Evolutionary conservation across 2,797 vertebrate species (phyloP).

Genomic region (Sebastes matsubarae): DNA sequence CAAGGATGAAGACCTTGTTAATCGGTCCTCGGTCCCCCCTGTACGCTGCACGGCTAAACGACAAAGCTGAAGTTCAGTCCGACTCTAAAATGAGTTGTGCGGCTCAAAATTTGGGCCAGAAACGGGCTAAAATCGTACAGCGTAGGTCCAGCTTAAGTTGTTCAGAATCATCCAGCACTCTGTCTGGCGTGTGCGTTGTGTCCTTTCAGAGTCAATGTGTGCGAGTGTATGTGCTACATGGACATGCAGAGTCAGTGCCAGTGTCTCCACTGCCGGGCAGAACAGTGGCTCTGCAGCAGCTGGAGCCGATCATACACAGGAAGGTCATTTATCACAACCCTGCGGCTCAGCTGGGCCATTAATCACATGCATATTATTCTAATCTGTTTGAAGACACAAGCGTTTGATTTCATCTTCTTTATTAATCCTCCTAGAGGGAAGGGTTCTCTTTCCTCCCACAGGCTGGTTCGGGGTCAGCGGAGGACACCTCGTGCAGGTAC

Average conservation of each 20-base stretch:
- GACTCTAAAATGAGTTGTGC: too few relatives aligned
- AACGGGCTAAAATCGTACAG: too few relatives aligned
- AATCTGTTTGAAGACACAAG: conserved; percentile 17
- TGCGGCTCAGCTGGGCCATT: conserved; percentile 18
- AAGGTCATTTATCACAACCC: conserved; percentile 36
- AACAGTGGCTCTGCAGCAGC: background rate
- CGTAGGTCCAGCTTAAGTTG: background rate
- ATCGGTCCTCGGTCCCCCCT: too few relatives aligned
- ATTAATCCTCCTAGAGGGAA: conserved; percentile 17
- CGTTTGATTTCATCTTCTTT: conserved; percentile 19
- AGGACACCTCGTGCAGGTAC: conserved; percentile 11
- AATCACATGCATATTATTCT: conserved; percentile 38
- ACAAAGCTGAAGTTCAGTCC: too few relatives aligned
- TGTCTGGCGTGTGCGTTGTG: background rate
- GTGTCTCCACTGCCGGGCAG: background rate
- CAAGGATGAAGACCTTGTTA: too few relatives aligned
- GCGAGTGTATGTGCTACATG: background rate
- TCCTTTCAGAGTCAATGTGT: background rate
- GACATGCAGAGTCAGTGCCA: background rate
- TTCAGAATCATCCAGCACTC: background rate
- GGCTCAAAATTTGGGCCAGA: too few relatives aligned
- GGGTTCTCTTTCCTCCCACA: background rate
- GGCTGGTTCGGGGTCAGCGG: conserved; percentile 10
- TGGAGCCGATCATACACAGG: background rate
- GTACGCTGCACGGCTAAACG: too few relatives aligned